These are phyloP conservation scores for Calycopis cecrops DNA, from an alignment of 1,140 invertebrate genomes.

Conservation along the genomic window DNA sequence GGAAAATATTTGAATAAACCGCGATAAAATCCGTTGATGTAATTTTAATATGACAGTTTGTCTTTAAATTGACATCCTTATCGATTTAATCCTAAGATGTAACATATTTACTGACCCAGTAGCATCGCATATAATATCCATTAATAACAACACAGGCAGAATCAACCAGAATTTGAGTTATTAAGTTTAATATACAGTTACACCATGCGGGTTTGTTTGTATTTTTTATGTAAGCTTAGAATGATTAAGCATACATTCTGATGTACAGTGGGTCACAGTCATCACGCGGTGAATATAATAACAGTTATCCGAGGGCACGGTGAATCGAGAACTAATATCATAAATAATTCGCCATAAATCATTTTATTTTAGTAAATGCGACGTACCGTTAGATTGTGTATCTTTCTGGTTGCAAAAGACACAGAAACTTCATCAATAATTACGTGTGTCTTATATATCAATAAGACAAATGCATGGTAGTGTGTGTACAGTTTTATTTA, in stretches of 20 bases:
- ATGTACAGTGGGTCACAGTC: neutral
- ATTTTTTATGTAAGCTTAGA: slow-evolving; percentile 4
- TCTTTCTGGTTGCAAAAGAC: too few relatives aligned
- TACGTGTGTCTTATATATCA: too few relatives aligned
- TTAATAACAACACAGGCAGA: neutral
- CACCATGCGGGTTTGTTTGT: neutral
- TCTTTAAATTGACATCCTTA: neutral
- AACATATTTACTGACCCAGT: neutral
- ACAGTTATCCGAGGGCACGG: neutral
- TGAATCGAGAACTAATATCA: slow-evolving; percentile 3
- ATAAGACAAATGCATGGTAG: too few relatives aligned
- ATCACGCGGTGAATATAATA: neutral
- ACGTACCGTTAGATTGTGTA: slow-evolving; percentile 1
- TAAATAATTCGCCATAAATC: slow-evolving; percentile 1
- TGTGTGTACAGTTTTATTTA: too few relatives aligned
- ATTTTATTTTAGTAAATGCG: neutral
- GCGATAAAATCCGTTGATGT: too few relatives aligned
- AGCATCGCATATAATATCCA: neutral
- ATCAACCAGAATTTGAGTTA: neutral
- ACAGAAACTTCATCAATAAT: too few relatives aligned
- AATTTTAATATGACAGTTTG: too few relatives aligned
- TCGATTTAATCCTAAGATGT: neutral
- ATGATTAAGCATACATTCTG: neutral
- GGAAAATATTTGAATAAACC: too few relatives aligned
- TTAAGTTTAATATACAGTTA: neutral